Evolutionary conservation across 2,888 invertebrate genomes (phyloP).

Genomic region (Hololepta plana): DNA sequence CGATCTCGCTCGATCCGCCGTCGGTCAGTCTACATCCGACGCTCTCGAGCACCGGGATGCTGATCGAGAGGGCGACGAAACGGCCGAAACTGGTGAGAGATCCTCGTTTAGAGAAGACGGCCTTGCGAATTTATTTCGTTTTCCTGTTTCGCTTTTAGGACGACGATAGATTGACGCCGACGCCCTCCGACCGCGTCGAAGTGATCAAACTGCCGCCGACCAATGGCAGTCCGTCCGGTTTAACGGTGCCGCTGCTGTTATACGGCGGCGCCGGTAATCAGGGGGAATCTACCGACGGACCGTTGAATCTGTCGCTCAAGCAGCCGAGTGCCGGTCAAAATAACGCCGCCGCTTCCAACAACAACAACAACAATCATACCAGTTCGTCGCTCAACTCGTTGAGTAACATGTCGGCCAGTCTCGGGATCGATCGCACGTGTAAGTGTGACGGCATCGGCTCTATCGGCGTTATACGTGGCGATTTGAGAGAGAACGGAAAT

Average conservation of each 20-base stretch:
- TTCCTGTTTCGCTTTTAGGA: conserved; percentile 5
- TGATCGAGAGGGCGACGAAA: conserved; percentile 30
- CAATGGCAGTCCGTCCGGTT: conserved; percentile 25
- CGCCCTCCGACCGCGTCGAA: conserved; percentile 51
- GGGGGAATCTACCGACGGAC: conserved; percentile 49
- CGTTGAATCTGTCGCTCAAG: conserved; percentile 69
- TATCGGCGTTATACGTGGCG: background rate
- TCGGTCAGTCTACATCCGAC: conserved; percentile 38
- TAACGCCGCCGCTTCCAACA: conserved; percentile 15
- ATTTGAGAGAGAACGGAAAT: no score
- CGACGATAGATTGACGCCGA: conserved; percentile 15
- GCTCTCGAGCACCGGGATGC: conserved; percentile 25
- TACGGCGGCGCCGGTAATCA: conserved; percentile 12
- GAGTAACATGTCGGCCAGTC: conserved; percentile 34
- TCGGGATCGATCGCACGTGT: conserved; percentile 34
- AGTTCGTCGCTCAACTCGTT: conserved; percentile 39
- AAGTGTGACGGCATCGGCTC: no score
- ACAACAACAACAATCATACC: conserved; percentile 12
- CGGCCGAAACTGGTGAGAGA: conserved; percentile 23
- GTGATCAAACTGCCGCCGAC: conserved; percentile 65
- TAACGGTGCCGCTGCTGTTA: conserved; percentile 15
- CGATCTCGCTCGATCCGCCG: conserved; percentile 68
- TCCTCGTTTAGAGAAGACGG: conserved; percentile 5
- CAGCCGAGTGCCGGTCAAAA: conserved; percentile 34
- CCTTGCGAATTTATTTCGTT: background rate